Evolutionary conservation across 2,797 vertebrate genomes (phyloP), one percentile per base, ranked within the genome.

Genomic region (Coccyzus lansbergi): DNA sequence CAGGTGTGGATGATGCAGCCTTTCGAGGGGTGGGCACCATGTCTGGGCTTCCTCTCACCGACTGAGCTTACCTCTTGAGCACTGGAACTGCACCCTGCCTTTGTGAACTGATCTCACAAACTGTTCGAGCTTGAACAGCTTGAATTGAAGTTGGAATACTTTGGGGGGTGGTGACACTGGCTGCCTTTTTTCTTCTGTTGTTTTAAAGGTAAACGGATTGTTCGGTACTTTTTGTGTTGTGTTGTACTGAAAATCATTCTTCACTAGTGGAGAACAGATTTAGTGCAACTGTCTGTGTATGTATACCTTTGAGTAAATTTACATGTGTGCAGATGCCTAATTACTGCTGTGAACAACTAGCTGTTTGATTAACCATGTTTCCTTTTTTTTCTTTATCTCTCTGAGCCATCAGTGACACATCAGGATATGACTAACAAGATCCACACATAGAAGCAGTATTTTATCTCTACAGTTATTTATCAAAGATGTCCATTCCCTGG

Each of bases 341-440:
- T 86, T 67, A 40, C 34, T 92, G 55, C 42, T 90, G 34, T 63
- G 62, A 96, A 81, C 77, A 96, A n/a, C 52, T 85, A 90, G 53
- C 56, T 91, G 38, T 95, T 92, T 52, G 10, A 88, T 93, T 58
- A 92, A 40, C 64, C 76, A 31, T 29, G 11, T 60, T 95, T 95
- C 46, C 36, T 40, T 84, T 89, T 94, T 95, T 83, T 33, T 91
- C 64, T 69, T 96, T 88, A 55, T 76, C 36, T 64, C 13, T 91
- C 69, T 75, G 69, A 96, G 31, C 63, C 49, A 68, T 88, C 93
- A 81, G 28, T 85, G 92, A 92, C 67, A 91, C 40, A 85, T 82
- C 68, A 89, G 87, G 78, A 80, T 94, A 83, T 87, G 76, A 96
- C 86, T 96, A 92, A 96, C 70, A 95, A 94, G 68, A 90, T 85